Evolutionary conservation across 2,113 vertebrate species (phyloP).

Genomic region (Cnemophilus loriae): DNA sequence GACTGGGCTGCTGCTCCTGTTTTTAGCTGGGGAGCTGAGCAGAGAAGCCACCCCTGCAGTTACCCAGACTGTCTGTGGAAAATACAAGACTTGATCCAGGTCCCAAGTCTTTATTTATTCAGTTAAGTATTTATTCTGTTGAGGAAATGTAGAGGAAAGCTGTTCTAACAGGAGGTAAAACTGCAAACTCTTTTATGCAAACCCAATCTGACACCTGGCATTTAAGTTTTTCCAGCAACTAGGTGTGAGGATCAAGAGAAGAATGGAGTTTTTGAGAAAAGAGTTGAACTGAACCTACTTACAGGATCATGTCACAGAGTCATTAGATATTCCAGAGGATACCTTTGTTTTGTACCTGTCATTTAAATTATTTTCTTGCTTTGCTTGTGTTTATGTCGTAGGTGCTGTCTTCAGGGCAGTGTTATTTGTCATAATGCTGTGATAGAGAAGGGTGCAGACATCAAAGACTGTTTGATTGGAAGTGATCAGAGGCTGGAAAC

Average conservation of each 20-base stretch:
- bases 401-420: slow-evolving; percentile 89
- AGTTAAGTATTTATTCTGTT: slow-evolving; percentile 15
- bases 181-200: not conserved
- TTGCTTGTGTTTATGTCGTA: slow-evolving; percentile 62
- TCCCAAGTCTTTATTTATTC: not conserved
- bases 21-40: not conserved
- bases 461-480: slow-evolving; percentile 93
- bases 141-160: not conserved
- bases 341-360: not conserved
- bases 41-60: not conserved
- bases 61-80: not conserved
- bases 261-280: not conserved
- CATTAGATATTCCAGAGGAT: not conserved
- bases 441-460: slow-evolving; percentile 89
- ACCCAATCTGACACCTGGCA: not conserved
- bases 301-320: not conserved
- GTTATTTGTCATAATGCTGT: slow-evolving; percentile 90
- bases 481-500: slow-evolving; percentile 83
- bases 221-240: not conserved
- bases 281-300: not conserved
- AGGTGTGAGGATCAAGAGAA: not conserved
- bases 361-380: not conserved
- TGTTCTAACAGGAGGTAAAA: slow-evolving; percentile 15
- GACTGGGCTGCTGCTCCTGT: not conserved
- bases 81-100: not conserved